Percentiles rank a stretch among this genome's conserved stretches.
These are phyloP conservation scores for Machimus atricapillus DNA, from an alignment of 2,888 invertebrate genomes.

Conservation along the genomic window DNA sequence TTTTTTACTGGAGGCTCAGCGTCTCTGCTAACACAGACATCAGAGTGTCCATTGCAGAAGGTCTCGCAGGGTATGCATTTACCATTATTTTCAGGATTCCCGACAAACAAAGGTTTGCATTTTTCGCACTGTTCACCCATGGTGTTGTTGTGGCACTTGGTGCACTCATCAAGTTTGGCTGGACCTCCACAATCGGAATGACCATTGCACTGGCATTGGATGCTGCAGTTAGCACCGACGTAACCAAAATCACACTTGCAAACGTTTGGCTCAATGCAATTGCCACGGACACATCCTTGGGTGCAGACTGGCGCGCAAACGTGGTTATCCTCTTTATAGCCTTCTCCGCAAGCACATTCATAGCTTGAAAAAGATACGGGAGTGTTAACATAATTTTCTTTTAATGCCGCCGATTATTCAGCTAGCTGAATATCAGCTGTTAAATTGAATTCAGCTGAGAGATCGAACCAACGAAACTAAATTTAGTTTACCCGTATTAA, in stretches of 20 bases:
- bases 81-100: conserved; percentile 85
- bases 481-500: too few relatives aligned
- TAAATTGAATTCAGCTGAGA: too few relatives aligned
- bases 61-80: conserved; percentile 87
- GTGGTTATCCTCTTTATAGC: conserved; percentile 71
- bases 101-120: conserved; percentile 90
- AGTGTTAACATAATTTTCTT: not conserved
- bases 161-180: conserved; percentile 80
- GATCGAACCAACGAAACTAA: too few relatives aligned
- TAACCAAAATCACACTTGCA: conserved; percentile 94
- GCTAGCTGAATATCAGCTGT: too few relatives aligned
- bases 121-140: conserved; percentile 92
- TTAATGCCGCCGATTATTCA: too few relatives aligned
- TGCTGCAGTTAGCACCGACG: conserved; percentile 92
- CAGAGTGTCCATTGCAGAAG: conserved; percentile 89
- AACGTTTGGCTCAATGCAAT: conserved; percentile 80
- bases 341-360: conserved; percentile 82
- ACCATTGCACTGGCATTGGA: conserved; percentile 93
- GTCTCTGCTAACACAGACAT: conserved; percentile 73
- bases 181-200: conserved; percentile 92
- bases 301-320: conserved; percentile 81
- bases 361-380: conserved; percentile 60
- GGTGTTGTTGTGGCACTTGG: conserved; percentile 89
- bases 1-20: conserved; percentile 63
- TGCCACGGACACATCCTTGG: conserved; percentile 86